Percentiles rank a stretch among this genome's conserved stretches.
These are phyloP conservation scores for Eulithis prunata DNA, from an alignment of 2,888 invertebrate genomes.

Conservation along the genomic window DNA sequence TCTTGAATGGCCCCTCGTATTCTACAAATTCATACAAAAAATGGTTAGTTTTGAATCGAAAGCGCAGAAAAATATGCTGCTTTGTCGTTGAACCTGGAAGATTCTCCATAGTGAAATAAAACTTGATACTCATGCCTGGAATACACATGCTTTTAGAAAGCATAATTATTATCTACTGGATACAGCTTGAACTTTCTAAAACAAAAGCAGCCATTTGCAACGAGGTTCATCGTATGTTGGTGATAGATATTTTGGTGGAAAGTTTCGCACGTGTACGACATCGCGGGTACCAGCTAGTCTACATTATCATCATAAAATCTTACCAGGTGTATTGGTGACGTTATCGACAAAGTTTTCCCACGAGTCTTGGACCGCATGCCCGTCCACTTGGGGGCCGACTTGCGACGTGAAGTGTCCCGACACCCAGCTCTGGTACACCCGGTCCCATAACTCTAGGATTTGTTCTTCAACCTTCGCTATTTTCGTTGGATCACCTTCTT, in stretches of 20 bases:
- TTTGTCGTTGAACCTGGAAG: too few relatives aligned
- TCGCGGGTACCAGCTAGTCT: too few relatives aligned
- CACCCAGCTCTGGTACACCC: constrained; percentile 96
- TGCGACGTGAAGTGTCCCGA: constrained; percentile 85
- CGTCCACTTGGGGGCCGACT: constrained; percentile 89
- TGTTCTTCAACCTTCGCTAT: constrained; percentile 93
- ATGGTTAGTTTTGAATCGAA: background rate
- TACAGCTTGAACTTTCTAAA: too few relatives aligned
- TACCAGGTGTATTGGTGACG: constrained; percentile 90
- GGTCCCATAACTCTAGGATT: constrained; percentile 96
- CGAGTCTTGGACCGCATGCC: constrained; percentile 88
- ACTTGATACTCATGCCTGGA: too few relatives aligned
- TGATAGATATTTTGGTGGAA: too few relatives aligned
- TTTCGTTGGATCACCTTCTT: constrained; percentile 91
- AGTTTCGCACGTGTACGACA: too few relatives aligned
- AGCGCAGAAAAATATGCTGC: too few relatives aligned
- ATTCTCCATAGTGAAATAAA: too few relatives aligned
- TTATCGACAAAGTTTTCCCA: constrained; percentile 89
- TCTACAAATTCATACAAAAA: constrained; percentile 24
- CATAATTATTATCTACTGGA: too few relatives aligned
- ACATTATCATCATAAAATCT: constrained; percentile 17
- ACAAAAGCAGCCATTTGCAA: too few relatives aligned
- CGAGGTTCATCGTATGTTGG: too few relatives aligned
- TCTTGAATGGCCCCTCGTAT: constrained; percentile 29
- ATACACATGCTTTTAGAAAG: too few relatives aligned